These are phyloP conservation scores for Caenorhabditis briggsae DNA, from an alignment of 1,140 invertebrate genomes.

Conservation along the genomic window DNA sequence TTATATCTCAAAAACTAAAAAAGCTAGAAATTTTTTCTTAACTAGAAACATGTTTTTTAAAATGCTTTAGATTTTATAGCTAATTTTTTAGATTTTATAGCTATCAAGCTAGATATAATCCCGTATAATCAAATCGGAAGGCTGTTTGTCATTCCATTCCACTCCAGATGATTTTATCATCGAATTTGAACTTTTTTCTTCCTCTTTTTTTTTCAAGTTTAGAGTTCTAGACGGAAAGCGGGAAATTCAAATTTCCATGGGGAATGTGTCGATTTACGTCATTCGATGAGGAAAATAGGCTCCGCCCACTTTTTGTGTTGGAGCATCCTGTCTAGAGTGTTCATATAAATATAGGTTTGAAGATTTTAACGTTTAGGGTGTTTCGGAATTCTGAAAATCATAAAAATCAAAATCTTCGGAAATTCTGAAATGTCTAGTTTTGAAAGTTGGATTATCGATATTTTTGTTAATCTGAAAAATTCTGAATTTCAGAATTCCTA, in stretches of 20 bases:
- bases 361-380: background rate
- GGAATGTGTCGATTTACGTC: slow-evolving; percentile 34
- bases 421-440: no score
- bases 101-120: slow-evolving; percentile 1
- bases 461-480: no score
- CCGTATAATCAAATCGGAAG: background rate
- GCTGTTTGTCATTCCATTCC: slow-evolving; percentile 4
- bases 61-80: no score
- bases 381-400: no score
- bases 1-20: no score
- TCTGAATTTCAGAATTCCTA: no score
- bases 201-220: background rate
- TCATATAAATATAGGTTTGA: background rate
- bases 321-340: background rate
- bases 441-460: no score
- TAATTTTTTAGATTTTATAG: no score
- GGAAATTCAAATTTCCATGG: slow-evolving; percentile 43
- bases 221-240: background rate
- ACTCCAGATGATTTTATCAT: slow-evolving; percentile 2
- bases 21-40: no score
- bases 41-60: no score
- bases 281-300: background rate
- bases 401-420: no score
- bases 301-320: background rate
- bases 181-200: background rate